A percentile compares a stretch with the other conserved stretches of the same genome.
These are phyloP conservation scores for Tonatia bakeri DNA, from an alignment of 2,113 vertebrate genomes.

Conservation along the genomic window DNA sequence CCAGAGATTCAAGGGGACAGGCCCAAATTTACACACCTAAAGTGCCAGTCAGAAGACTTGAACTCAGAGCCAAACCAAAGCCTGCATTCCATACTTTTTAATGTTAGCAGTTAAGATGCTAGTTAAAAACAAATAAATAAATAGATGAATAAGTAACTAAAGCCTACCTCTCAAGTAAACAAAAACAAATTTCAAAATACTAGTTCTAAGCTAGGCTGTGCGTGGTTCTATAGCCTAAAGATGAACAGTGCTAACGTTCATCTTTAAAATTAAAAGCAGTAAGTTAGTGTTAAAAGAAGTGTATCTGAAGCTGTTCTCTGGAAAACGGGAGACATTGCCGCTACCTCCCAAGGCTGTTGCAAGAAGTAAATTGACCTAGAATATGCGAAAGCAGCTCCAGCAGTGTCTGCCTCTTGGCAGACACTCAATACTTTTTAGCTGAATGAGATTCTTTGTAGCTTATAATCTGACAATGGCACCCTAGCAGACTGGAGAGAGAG, in stretches of 20 bases:
- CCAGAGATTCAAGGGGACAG: background rate
- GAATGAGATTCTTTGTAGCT: constrained; percentile 57
- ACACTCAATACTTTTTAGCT: constrained; percentile 27
- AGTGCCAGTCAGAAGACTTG: background rate
- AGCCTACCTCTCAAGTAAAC: background rate
- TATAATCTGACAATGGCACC: constrained; percentile 43
- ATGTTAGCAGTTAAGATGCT: background rate
- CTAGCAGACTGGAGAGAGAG: background rate
- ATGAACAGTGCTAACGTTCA: background rate
- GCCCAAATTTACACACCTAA: background rate
- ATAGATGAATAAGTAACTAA: background rate
- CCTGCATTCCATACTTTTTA: background rate
- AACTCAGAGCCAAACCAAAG: background rate
- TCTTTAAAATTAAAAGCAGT: constrained; percentile 5
- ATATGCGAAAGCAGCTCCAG: constrained; percentile 48
- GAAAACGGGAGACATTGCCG: constrained; percentile 22
- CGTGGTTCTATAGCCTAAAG: background rate
- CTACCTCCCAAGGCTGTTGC: constrained; percentile 50
- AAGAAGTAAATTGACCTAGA: constrained; percentile 65
- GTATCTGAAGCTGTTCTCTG: background rate
- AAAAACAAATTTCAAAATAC: background rate
- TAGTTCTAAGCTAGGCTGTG: background rate
- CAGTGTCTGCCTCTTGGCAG: constrained; percentile 61
- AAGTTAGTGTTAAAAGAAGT: background rate
- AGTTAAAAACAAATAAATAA: background rate